A percentile compares a stretch with the other conserved stretches of the same genome.
These are phyloP conservation scores for Trilocha varians DNA, from an alignment of 2,888 invertebrate genomes.

Conservation along the genomic window DNA sequence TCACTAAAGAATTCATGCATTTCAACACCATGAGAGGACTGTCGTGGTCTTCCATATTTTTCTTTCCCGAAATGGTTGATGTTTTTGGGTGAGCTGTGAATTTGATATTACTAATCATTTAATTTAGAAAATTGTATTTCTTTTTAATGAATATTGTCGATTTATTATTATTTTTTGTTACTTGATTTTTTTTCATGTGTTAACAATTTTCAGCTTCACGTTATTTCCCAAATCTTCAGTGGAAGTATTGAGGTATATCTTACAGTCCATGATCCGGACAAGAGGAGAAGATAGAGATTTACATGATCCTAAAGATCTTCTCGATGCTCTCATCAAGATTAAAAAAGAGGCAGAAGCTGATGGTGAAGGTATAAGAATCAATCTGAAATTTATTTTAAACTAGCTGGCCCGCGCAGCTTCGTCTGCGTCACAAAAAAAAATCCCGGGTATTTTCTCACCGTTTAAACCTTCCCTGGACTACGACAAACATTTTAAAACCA, in stretches of 20 bases:
- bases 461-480: too few species aligned
- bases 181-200: too few species aligned
- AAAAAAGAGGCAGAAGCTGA: constrained; percentile 4
- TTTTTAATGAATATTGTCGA: too few species aligned
- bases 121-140: too few species aligned
- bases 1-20: constrained; percentile 29
- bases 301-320: constrained; percentile 4
- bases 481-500: too few species aligned
- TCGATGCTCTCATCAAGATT: constrained; percentile 17
- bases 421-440: too few species aligned
- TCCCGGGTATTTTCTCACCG: too few species aligned
- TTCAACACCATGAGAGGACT: constrained; percentile 26
- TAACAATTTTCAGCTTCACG: background rate
- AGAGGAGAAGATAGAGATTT: constrained; percentile 2
- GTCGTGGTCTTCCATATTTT: constrained; percentile 36
- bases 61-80: constrained; percentile 33
- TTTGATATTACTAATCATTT: too few species aligned
- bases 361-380: constrained; percentile 8
- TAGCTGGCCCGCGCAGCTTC: too few species aligned
- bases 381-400: too few species aligned
- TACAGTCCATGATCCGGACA: background rate
- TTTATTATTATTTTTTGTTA: too few species aligned
- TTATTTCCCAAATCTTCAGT: constrained; percentile 2
- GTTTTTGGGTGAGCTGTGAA: constrained; percentile 23
- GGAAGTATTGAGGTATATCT: background rate